Evolutionary conservation across 2,888 invertebrate species (phyloP), one percentile per base, ranked within the genome.

Genomic region (Deroplatys truncata): DNA sequence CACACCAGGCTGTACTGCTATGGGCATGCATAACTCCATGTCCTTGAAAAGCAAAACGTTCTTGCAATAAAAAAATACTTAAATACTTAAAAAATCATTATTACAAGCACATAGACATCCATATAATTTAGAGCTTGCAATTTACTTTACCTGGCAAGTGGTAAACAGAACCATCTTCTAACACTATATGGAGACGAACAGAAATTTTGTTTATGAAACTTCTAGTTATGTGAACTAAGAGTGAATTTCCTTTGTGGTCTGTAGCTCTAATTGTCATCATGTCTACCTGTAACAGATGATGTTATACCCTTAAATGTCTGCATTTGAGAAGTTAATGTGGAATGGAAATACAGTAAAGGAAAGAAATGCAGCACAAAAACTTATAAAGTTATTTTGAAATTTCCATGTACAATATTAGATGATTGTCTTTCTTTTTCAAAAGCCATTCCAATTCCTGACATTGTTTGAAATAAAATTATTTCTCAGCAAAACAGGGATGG

Each of bases 191-290:
- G 1, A 97, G 92, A 91, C 94, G 94, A 0, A 95, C 93, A 93
- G 96, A 96, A 0, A 94, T 93, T n/a, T 94, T 91, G 31, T 95
- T 93, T 89, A 94, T 94, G 49, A 93, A 93, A 85, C 94, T 92
- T 90, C 95, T 94, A 15, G 94, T 94, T 86, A 96, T 93, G 89
- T 94, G 94, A 25, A 96, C 91, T 13, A 95, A 92, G 0, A 97
- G 31, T 0, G 94, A 93, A 86, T 95, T 94, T 0, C 96, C 96
- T 28, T 95, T 94, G 13, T 95, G 93, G 86, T 95, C 95, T 0
- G 94, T 92, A 0, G 95, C 95, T 85, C 94, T 94, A 88, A 96
- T 88, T 20, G 88, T 20, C 49, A 90, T 72, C 31, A 88, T 88
- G 86, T 90, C 90, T 28, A 88, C 88, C 89, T 89, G 89, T 20